A percentile compares a stretch with the other conserved stretches of the same genome.
Conservation (phyloP, 2,797 vertebrate genomes). For the Arnoldichthys spilopterus region DNA sequence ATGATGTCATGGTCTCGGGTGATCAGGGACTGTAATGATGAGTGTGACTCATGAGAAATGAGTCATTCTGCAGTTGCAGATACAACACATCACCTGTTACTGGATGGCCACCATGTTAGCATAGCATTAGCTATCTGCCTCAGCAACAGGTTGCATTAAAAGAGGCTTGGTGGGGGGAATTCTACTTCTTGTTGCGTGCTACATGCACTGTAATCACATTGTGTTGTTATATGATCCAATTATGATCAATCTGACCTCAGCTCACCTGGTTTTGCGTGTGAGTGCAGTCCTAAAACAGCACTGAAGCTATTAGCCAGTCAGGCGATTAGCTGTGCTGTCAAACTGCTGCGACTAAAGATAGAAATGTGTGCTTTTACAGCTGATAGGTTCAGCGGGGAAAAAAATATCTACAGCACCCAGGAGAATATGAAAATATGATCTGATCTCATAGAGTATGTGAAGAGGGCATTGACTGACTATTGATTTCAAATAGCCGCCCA, state of each 20-base stretch:
- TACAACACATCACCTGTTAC: conserved; percentile 37
- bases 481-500: conserved; percentile 20
- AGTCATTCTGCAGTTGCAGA: conserved; percentile 43
- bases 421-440: conserved; percentile 16
- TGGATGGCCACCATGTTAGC: background rate
- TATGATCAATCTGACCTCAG: background rate
- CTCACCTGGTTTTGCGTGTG: background rate
- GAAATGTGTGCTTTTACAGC: background rate
- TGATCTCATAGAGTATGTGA: background rate
- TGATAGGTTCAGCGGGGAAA: background rate
- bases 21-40: conserved; percentile 44
- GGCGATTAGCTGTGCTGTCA: background rate
- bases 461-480: conserved; percentile 25
- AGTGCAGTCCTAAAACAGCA: background rate
- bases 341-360: too few species aligned
- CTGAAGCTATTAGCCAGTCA: background rate
- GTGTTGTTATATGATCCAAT: background rate
- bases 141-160: conserved; percentile 25
- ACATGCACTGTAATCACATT: background rate
- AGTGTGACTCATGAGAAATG: conserved; percentile 52
- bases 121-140: background rate
- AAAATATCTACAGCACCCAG: background rate
- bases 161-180: background rate
- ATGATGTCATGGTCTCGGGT: conserved; percentile 52
- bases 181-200: background rate